Percentiles rank a stretch among this genome's conserved stretches.
phyloP scores from a whole-genome alignment of 2,888 invertebrate species.

The Acanthosepion lycidas region DNA sequence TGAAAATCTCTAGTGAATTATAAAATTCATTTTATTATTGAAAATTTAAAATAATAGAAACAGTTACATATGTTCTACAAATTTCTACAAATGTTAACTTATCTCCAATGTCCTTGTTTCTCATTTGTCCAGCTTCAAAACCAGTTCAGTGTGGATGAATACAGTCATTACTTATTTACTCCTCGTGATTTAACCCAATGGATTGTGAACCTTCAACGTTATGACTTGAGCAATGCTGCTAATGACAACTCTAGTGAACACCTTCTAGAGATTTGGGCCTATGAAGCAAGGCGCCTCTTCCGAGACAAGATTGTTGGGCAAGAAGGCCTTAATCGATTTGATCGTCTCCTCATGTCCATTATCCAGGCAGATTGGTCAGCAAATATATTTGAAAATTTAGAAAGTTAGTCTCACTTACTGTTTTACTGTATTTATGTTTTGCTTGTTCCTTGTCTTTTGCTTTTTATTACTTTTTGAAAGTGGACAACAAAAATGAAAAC shows the following conservation, averaged over 20 bases:
- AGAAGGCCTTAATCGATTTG: conserved; percentile 81
- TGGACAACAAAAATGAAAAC: background rate
- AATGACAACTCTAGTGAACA: conserved; percentile 70
- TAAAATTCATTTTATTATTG: background rate
- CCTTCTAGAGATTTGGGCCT: conserved; percentile 80
- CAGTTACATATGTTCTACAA: background rate
- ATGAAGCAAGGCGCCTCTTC: conserved; percentile 86
- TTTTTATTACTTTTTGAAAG: background rate
- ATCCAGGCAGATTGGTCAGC: conserved; percentile 75
- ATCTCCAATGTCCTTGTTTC: background rate
- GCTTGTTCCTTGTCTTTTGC: background rate
- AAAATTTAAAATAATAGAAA: background rate
- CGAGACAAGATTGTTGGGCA: conserved; percentile 82
- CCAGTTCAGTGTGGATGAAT: conserved; percentile 78
- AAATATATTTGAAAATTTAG: conserved; percentile 70
- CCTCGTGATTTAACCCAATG: conserved; percentile 84
- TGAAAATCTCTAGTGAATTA: background rate
- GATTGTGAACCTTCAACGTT: conserved; percentile 82
- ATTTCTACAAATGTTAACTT: background rate
- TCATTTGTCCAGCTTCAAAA: conserved; percentile 73
- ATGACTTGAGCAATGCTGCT: conserved; percentile 74
- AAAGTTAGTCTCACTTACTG: conserved; percentile 57
- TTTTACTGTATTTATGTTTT: background rate
- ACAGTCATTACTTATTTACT: conserved; percentile 84
- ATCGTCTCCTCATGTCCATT: conserved; percentile 79